Base-by-base conservation (phyloP, 2,888 invertebrate genomes). In the Brachyptera putata region DNA sequence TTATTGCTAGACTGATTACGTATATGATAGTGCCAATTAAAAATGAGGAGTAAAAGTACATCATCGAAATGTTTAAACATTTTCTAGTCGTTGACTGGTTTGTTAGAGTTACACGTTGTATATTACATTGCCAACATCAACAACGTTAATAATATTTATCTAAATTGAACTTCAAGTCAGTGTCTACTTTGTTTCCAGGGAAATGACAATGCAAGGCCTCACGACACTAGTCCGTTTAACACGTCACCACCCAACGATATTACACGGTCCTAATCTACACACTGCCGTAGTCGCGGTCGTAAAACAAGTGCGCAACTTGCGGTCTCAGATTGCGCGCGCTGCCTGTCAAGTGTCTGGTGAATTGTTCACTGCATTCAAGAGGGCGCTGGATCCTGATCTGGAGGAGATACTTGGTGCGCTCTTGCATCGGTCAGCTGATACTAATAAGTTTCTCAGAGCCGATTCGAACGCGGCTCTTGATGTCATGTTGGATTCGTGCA, bases 271-370 rank as follows among this genome's bases (percentile, higher is more conserved):
- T 64, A 21, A 13, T 11, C 82, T 89, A 62, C 87, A 77, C 22
- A 72, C 87, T 49, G 81, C 85, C 22, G 79, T 85, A 22, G 86
- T 84, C 73, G 79, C 83, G 62, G 74, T 93, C 22, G 84, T 89
- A 0, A 80, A 82, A 63, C 88, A 95, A 70, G 87, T 93, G 49
- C 87, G 88, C 66, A 97, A 95, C 74, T 79, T 98, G 63, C 82
- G 98, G 22, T 97, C 97, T 0, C 92, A 95, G 72, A 95, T 95
- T 0, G 88, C 96, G 0, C 81, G 96, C 50, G 84, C 89, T 2
- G 95, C 96, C 14, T 94, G 97, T 70, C 80, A 85, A 63, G 84
- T 90, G 5, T 79, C 95, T 41, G 86, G 86, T 1, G 88, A 93
- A 62, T 75, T 98, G 66, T 96, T 93, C 72, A 77, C 78, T 25